Evolutionary conservation across 1,140 invertebrate genomes (phyloP), one percentile per base, ranked within the genome.

Genomic region (Drosophila mojavensis): DNA sequence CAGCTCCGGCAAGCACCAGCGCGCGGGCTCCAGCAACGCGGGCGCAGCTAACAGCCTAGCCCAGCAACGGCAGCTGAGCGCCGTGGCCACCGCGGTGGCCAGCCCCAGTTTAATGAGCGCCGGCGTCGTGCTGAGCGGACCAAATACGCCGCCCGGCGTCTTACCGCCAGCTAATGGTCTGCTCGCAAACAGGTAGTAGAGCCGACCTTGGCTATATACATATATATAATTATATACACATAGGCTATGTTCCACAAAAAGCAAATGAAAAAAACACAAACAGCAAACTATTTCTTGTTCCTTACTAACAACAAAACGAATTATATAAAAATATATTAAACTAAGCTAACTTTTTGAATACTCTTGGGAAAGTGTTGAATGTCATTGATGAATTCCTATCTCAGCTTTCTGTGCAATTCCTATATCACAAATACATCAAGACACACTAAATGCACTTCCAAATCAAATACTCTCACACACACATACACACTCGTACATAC

Each of bases 361-460:
- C 84, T 73, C 79, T 70, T 69, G 28, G 55, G 65, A 24, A 61
- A 73, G 24, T 63, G 33, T 11, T 58, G 71, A 79, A 81, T 28
- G 69, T 81, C 82, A 86, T 82, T 82, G 71, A 88, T 79, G 76
- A 72, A 86, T 86, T 86, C 83, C 83, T 86, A 86, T 77, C 81
- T 83, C 84, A 89, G 83, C 83, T 86, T 82, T 86, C 84, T 86
- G 79, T 86, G 80, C 84, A 83, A 89, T 89, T 89, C 84, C 84
- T 89, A 86, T 55, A 77, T 78, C 61, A 70, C 51, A 78, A 73
- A 67, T 60, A 72, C 47, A 76, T 30, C 55, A 67, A 59, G 20
- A 10, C 33, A 62, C 43, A 61, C 75, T 72, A 60, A 65, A 68
- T 80, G 77, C 84, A 89, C 74, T 81, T 83, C 75, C 85, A 89